Evolutionary conservation across 2,888 invertebrate species (phyloP).

Genomic region (Harpalus rubripes): DNA sequence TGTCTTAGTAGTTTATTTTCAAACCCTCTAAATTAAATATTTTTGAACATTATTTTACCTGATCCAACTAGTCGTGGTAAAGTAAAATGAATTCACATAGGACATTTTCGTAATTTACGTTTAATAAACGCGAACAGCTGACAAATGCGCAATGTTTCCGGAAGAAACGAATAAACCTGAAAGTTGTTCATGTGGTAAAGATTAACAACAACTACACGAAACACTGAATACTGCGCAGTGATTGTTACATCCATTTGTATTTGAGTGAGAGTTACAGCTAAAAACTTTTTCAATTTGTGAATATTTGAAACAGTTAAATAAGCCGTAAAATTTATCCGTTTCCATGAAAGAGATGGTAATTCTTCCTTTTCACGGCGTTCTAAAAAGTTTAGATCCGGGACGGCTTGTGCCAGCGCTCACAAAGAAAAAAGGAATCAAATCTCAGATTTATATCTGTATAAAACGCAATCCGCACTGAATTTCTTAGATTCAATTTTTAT

Average conservation of each 20-base stretch:
- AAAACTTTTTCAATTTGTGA: slow-evolving; percentile 67
- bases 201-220: not conserved
- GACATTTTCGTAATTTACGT: not conserved
- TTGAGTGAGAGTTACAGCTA: slow-evolving; percentile 39
- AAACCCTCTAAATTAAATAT: too few species aligned
- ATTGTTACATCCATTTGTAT: slow-evolving; percentile 56
- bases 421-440: slow-evolving; percentile 58
- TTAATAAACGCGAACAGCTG: not conserved
- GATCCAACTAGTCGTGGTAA: too few species aligned
- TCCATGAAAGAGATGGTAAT: slow-evolving; percentile 58
- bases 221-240: not conserved
- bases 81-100: too few species aligned
- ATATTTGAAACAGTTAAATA: slow-evolving; percentile 67
- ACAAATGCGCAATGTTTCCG: slow-evolving; percentile 1
- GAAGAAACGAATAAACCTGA: slow-evolving; percentile 1
- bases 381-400: slow-evolving; percentile 60
- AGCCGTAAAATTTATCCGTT: slow-evolving; percentile 65
- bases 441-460: slow-evolving; percentile 63
- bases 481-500: slow-evolving; percentile 60
- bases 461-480: slow-evolving; percentile 58
- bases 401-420: slow-evolving; percentile 46
- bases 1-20: too few species aligned
- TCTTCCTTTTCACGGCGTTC: slow-evolving; percentile 61
- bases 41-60: too few species aligned
- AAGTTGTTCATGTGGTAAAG: slow-evolving; percentile 20